Base-by-base conservation (phyloP, 2,797 vertebrate species). In the Sebastes dallii region DNA sequence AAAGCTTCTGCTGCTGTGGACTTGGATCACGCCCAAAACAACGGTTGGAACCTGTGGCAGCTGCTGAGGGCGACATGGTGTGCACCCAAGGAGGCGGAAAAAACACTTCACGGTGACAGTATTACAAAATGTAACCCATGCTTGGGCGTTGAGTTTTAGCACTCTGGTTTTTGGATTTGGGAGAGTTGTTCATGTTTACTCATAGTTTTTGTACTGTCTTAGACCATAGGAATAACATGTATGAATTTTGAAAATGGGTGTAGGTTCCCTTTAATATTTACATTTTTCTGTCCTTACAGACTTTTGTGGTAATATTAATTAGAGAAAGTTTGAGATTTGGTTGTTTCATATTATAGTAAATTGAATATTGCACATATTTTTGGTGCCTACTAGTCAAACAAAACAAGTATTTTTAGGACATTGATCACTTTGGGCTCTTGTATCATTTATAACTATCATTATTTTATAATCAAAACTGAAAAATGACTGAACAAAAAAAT, bases 41-140 rank as follows among this genome's bases (percentile, higher is more conserved):
- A 73, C 18, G 22, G 66, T 29, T 32, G 65, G 42, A 65, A 56
- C 39, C 50, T 34, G 29, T 72, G 78, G 71, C 76, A 58, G 72
- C 76, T 67, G 77, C 61, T 32, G 70, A 81, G 62, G 60, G 9
- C 11, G 25, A 58, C 11, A 18, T 18, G 46, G 11, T 32, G 75
- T 29, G 46, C 36, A 66, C 20, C 24, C 9, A 58, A 64, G 36
- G 8, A 20, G 22, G 25, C 1, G 18, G 39, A 50, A 65, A 52
- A 80, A 39, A 9, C 18, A 29, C 24, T 20, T 42, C 13, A 46
- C 42, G 16, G 2, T 46, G 0, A 46, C 42, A 16, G 42, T 46
- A 46, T 18, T 18, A 12, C n/a, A 54, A 54, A 25, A 72, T 24
- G 8, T 56, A 68, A 72, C 69, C 61, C 11, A 32, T 62, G 54